Base-by-base conservation (phyloP, 2,888 invertebrate species). In the Malacosoma neustria region DNA sequence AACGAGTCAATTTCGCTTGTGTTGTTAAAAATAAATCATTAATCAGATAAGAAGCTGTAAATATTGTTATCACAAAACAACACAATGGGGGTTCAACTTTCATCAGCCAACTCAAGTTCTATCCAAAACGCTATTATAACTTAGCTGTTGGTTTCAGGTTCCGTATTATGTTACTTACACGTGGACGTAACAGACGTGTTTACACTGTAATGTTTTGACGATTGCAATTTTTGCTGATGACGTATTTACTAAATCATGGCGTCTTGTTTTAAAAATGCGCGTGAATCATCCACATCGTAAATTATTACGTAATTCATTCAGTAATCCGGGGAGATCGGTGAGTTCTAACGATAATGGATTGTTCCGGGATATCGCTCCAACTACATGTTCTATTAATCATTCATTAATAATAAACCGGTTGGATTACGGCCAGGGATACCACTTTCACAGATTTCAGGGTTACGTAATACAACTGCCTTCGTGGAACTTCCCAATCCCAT, bases 391-490 rank as follows among this genome's bases (percentile, higher is more conserved):
- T 60, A 63, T 69, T 66, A 62, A 69, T 72, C 63, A 64, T 57
- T 48, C 57, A 60, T 51, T 60, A 61, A 64, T 68, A 64, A 57
- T 61, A 62, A 56, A 55, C 48, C 42, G 41, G 42, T 61, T 72
- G 68, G 70, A 65, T 57, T 54, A 54, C 34, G 40, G 64, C 72
- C 67, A 66, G 55, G 55, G 57, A 54, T 55, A 51, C 45, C 51
- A 46, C 46, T 46, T 44, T 44, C 49, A 52, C 44, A 53, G 54
- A 57, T 65, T 66, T 50, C 49, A 42, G 46, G 50, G 58, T 61
- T 55, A 57, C 49, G 58, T 52, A 43, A 46, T 48, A 48, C 60
- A 56, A 51, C 45, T 44, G n/a, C 42, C 37, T 33, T 41, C 34
- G 37, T 43, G 40, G 45, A 46, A 49, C 53, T 59, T 55, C 56